These are phyloP conservation scores for Loriculus beryllinus DNA, from an alignment of 2,797 vertebrate genomes.

Conservation along the genomic window DNA sequence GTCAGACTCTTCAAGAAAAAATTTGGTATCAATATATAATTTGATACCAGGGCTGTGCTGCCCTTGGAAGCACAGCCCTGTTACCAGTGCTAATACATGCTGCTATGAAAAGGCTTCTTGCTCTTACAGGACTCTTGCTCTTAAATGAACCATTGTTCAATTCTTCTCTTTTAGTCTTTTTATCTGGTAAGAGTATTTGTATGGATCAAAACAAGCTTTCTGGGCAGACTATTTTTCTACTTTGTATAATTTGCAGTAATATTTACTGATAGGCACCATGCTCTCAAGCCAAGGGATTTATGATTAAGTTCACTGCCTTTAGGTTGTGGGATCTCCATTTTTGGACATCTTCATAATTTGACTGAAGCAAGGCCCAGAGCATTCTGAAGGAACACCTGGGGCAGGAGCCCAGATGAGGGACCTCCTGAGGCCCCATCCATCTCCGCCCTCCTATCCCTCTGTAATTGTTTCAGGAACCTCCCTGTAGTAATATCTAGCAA, in stretches of 20 bases:
- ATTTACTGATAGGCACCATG: neutral
- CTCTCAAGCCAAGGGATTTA: neutral
- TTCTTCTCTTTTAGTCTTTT: neutral
- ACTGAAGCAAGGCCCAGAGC: neutral
- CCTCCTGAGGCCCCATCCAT: neutral
- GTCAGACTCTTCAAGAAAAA: neutral
- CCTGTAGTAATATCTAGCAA: neutral
- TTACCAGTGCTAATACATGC: neutral
- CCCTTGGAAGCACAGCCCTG: neutral
- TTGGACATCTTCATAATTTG: neutral
- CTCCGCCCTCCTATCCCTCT: neutral
- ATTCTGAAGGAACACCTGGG: neutral
- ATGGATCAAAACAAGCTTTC: neutral
- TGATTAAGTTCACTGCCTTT: neutral
- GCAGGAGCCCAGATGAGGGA: neutral
- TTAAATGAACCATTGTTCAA: neutral
- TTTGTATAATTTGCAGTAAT: neutral
- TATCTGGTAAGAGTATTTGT: neutral
- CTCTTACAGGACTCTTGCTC: neutral
- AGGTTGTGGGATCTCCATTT: conserved; percentile 12
- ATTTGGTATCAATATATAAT: neutral
- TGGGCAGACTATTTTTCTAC: neutral
- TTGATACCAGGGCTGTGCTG: neutral
- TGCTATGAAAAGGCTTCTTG: neutral
- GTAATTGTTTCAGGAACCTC: neutral